Evolutionary conservation across 2,888 invertebrate genomes (phyloP).

Genomic region (Rhamnusium bicolor): DNA sequence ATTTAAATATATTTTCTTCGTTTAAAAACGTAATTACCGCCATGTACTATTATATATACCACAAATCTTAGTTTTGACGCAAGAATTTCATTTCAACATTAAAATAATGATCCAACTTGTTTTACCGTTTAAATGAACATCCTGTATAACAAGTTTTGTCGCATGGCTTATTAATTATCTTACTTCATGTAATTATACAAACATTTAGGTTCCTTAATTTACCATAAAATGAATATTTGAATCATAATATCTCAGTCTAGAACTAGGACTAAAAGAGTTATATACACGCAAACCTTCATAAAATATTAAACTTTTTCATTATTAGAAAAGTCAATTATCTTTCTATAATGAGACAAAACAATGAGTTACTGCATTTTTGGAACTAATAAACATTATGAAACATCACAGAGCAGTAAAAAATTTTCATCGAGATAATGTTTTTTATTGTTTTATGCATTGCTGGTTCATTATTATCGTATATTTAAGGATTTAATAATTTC

Average conservation of each 20-base stretch:
- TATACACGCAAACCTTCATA: neutral
- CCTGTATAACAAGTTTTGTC: conserved; percentile 35
- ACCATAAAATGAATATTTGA: conserved; percentile 35
- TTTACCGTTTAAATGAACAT: conserved; percentile 35
- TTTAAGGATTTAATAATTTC: neutral
- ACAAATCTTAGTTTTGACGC: neutral
- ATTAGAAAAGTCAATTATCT: neutral
- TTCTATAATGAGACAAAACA: neutral
- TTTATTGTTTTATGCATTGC: neutral
- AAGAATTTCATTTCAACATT: neutral
- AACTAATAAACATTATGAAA: neutral
- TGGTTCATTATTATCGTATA: neutral
- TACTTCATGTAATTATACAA: conserved; percentile 38
- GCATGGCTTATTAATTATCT: conserved; percentile 33
- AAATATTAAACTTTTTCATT: neutral
- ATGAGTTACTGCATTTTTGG: neutral
- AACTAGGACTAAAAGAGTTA: neutral
- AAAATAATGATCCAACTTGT: conserved; percentile 16
- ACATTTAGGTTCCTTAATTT: conserved; percentile 37
- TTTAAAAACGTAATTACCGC: neutral
- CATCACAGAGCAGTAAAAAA: too few species aligned
- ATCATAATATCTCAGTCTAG: neutral
- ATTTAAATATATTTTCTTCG: neutral
- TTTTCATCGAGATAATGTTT: neutral
- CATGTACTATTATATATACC: neutral